Conservation (phyloP, 2,797 vertebrate genomes). For the Poeciliopsis presidionis region DNA sequence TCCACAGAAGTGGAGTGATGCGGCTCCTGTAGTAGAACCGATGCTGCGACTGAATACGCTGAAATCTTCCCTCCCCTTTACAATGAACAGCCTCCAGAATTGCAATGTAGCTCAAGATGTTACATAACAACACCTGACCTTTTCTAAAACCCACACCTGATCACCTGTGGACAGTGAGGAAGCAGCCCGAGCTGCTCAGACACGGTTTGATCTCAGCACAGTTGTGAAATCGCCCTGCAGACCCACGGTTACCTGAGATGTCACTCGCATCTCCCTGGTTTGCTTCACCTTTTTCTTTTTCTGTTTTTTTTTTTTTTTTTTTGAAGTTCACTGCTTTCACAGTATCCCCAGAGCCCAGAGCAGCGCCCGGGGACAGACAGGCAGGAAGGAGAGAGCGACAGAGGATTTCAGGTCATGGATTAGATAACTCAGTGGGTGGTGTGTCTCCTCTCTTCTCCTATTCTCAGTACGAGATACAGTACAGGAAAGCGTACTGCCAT, state of each 20-base stretch:
- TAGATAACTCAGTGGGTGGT: conserved; percentile 34
- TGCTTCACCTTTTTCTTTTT: not conserved
- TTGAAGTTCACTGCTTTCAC: conserved; percentile 32
- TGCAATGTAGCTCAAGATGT: conserved; percentile 16
- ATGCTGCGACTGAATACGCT: not conserved
- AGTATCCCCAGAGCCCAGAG: conserved; percentile 28
- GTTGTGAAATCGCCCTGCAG: conserved; percentile 31
- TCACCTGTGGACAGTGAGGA: conserved; percentile 40
- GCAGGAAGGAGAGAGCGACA: not conserved
- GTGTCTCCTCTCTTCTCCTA: conserved; percentile 28
- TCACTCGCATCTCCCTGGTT: conserved; percentile 42
- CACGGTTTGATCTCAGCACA: conserved; percentile 46
- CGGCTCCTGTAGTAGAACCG: conserved; percentile 4
- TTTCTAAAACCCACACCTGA: conserved; percentile 21
- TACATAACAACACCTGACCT: conserved; percentile 42
- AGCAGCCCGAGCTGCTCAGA: conserved; percentile 38
- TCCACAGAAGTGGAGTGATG: not conserved
- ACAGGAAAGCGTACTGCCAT: conserved; percentile 36
- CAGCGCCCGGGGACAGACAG: conserved; percentile 20
- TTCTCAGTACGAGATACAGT: conserved; percentile 36
- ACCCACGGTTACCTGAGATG: conserved; percentile 35
- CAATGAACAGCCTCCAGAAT: conserved; percentile 30
- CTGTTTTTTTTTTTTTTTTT: conserved; percentile 21
- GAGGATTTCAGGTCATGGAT: conserved; percentile 42
- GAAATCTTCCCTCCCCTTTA: conserved; percentile 25